Percentiles rank a stretch among this genome's conserved stretches.
Evolutionary conservation across 37 sponge, comb jelly and placozoan genomes (phyloP).

Genomic region (Crambe crambe): DNA sequence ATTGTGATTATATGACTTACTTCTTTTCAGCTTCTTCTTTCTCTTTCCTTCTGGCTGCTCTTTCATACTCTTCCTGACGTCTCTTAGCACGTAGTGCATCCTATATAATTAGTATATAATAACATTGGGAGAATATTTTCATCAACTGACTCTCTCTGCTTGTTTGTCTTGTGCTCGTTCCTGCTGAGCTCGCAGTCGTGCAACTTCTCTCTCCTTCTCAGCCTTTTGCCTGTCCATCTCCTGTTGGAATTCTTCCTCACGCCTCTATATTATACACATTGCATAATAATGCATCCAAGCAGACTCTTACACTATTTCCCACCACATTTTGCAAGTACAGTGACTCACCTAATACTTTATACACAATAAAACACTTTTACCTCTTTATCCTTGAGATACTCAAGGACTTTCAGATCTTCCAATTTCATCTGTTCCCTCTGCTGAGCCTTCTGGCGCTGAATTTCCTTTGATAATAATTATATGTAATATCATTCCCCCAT

Average conservation of each 20-base stretch:
- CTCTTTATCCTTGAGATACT: constrained; percentile 87
- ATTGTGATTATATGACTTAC: constrained; percentile 28
- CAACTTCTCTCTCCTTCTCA: constrained; percentile 97
- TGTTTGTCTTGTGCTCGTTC: constrained; percentile 98
- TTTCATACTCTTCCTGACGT: constrained; percentile 95
- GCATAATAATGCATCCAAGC: background rate
- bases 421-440: constrained; percentile 84
- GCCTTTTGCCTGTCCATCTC: constrained; percentile 85
- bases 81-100: constrained; percentile 95
- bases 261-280: constrained; percentile 11
- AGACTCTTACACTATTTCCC: background rate
- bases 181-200: constrained; percentile 92
- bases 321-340: too few species aligned
- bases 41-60: constrained; percentile 95
- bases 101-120: constrained; percentile 22
- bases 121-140: background rate
- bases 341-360: too few species aligned
- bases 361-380: background rate
- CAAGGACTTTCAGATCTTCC: constrained; percentile 88
- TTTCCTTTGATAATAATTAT: constrained; percentile 54
- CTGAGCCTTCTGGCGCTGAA: constrained; percentile 75
- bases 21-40: constrained; percentile 89
- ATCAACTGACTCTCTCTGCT: constrained; percentile 83
- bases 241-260: constrained; percentile 84
- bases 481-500: background rate